These are phyloP conservation scores for Orius laevigatus DNA, from an alignment of 1,140 invertebrate species.

Conservation along the genomic window DNA sequence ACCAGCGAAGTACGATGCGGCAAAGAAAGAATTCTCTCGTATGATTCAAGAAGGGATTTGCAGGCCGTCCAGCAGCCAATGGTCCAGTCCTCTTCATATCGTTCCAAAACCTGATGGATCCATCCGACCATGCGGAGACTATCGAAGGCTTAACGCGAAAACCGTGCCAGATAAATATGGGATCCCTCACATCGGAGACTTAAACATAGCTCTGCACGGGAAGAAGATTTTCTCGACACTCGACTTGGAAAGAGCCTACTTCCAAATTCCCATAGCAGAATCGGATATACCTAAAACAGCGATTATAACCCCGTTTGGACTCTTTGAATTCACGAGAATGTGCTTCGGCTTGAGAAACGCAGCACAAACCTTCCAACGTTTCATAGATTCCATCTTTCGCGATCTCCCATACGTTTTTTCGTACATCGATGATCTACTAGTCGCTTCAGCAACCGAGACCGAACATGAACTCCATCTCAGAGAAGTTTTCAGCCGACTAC, in stretches of 20 bases:
- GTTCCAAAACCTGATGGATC: conserved; percentile 29
- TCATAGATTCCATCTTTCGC: conserved; percentile 30
- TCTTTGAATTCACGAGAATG: conserved; percentile 13
- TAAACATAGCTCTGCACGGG: conserved; percentile 24
- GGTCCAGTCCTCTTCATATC: conserved; percentile 29
- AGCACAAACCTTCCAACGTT: conserved; percentile 30
- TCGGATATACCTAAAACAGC: conserved; percentile 21
- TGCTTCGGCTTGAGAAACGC: conserved; percentile 26
- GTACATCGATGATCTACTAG: conserved; percentile 26
- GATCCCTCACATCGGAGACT: conserved; percentile 23
- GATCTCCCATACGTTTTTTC: conserved; percentile 23
- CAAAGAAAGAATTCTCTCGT: conserved; percentile 23
- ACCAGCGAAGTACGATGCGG: conserved; percentile 22
- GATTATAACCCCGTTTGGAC: conserved; percentile 13
- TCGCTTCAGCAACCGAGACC: conserved; percentile 21
- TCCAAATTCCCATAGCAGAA: conserved; percentile 26
- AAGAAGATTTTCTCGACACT: conserved; percentile 29
- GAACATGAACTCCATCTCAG: conserved; percentile 21
- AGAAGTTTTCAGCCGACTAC: conserved; percentile 19
- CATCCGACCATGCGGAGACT: conserved; percentile 32
- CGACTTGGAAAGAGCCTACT: conserved; percentile 31
- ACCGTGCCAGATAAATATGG: conserved; percentile 28
- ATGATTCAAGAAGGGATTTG: conserved; percentile 23
- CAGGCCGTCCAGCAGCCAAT: conserved; percentile 24
- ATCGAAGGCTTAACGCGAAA: conserved; percentile 24